These are phyloP conservation scores for Taenioides sp. DNA, from an alignment of 2,797 vertebrate species.

Conservation along the genomic window DNA sequence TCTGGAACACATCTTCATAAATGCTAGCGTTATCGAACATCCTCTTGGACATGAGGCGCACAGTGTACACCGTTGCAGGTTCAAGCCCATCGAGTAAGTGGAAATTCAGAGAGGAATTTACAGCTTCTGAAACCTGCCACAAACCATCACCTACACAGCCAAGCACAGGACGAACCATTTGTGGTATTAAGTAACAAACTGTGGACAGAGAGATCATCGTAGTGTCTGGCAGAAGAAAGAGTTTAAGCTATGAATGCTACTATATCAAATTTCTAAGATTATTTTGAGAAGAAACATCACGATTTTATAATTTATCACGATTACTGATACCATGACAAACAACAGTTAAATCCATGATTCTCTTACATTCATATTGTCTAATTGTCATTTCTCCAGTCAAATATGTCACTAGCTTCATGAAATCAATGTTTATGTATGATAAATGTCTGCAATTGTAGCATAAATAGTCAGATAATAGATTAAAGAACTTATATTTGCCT, in stretches of 20 bases:
- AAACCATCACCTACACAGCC: conserved; percentile 86
- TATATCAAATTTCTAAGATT: background rate
- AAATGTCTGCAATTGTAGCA: background rate
- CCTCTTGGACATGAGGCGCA: conserved; percentile 88
- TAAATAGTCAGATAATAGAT: background rate
- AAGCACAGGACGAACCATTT: conserved; percentile 61
- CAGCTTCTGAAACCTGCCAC: conserved; percentile 84
- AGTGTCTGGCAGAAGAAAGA: background rate
- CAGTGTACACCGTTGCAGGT: conserved; percentile 84
- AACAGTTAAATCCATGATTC: background rate
- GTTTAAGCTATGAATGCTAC: background rate
- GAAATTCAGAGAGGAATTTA: conserved; percentile 87
- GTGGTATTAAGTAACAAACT: background rate
- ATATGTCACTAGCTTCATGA: too few species aligned
- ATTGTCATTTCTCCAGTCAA: too few species aligned
- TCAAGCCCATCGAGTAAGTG: conserved; percentile 86
- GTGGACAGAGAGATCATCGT: conserved; percentile 5
- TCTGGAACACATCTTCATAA: conserved; percentile 94
- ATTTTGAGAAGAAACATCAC: background rate
- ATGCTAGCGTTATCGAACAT: conserved; percentile 90
- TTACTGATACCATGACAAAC: background rate
- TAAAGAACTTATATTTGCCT: background rate
- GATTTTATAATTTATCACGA: background rate
- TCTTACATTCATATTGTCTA: background rate
- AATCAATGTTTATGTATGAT: background rate